phyloP scores from a whole-genome alignment of 2,888 invertebrate species.

The Campoplex capitator region DNA sequence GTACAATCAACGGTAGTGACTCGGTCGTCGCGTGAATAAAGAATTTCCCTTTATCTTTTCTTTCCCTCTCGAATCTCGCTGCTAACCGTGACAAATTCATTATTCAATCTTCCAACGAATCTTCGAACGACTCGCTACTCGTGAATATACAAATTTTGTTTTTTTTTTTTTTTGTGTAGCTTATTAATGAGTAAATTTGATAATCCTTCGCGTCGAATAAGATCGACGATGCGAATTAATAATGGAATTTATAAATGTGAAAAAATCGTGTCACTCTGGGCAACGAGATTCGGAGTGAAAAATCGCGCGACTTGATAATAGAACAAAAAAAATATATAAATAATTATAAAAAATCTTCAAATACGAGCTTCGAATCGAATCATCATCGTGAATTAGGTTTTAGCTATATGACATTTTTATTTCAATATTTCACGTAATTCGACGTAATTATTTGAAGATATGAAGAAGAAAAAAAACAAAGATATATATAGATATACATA shows the following conservation, averaged over 20 bases:
- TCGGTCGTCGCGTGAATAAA: constrained; percentile 69
- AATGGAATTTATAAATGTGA: neutral
- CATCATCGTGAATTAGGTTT: constrained; percentile 54
- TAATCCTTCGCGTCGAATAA: neutral
- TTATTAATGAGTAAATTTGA: neutral
- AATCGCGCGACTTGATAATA: constrained; percentile 46
- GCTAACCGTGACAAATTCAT: constrained; percentile 22
- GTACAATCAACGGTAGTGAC: constrained; percentile 83
- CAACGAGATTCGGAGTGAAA: constrained; percentile 49
- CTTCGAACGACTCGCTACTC: no score
- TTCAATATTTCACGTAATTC: constrained; percentile 31
- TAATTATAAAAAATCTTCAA: constrained; percentile 46
- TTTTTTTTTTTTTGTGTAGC: neutral
- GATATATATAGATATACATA: neutral
- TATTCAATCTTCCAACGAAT: neutral
- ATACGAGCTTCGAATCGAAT: constrained; percentile 61
- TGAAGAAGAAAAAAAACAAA: neutral
- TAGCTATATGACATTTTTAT: constrained; percentile 15
- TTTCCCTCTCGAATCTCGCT: constrained; percentile 58
- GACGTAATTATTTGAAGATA: constrained; percentile 27
- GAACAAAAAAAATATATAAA: constrained; percentile 17
- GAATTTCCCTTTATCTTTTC: constrained; percentile 42
- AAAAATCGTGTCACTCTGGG: neutral
- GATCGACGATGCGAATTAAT: neutral
- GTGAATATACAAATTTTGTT: neutral